Conservation (phyloP, 1,140 invertebrate species). For the Acromyrmex charruanus region DNA sequence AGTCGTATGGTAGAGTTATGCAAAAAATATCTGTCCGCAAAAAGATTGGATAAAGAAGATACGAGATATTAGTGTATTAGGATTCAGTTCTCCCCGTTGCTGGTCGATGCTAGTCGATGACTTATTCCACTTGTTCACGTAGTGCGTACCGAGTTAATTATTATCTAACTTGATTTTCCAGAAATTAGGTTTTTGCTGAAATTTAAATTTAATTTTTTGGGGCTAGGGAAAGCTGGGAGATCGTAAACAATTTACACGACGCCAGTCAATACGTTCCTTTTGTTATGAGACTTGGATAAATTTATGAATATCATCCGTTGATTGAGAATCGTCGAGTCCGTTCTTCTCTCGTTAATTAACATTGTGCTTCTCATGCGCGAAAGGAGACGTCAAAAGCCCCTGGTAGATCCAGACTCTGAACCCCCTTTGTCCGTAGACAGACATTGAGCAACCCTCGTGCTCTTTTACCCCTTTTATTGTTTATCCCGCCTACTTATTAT, state of each 20-base stretch:
- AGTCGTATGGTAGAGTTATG: conserved; percentile 69
- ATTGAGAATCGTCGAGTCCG: conserved; percentile 79
- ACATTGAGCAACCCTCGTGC: conserved; percentile 30
- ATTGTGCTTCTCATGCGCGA: conserved; percentile 70
- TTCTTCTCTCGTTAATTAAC: conserved; percentile 83
- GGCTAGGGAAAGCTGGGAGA: too few species aligned
- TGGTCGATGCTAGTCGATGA: conserved; percentile 7
- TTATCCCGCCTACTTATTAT: conserved; percentile 76
- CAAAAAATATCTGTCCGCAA: conserved; percentile 71
- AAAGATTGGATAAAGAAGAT: conserved; percentile 67
- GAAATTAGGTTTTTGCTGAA: neutral
- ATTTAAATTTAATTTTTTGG: neutral
- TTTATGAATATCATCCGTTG: conserved; percentile 80
- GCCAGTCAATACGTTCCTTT: conserved; percentile 63
- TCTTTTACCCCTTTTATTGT: conserved; percentile 76
- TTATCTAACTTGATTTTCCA: neutral
- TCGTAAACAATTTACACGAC: conserved; percentile 49
- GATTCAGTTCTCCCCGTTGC: conserved; percentile 42
- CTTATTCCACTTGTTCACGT: conserved; percentile 30
- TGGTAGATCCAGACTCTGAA: conserved; percentile 69
- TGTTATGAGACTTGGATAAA: conserved; percentile 48
- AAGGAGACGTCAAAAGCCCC: conserved; percentile 82
- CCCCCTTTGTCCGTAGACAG: conserved; percentile 62
- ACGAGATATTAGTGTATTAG: conserved; percentile 67
- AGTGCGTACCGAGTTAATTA: conserved; percentile 16